Evolutionary conservation across 2,113 vertebrate species (phyloP).

Genomic region (Plecturocebus donacophilus): DNA sequence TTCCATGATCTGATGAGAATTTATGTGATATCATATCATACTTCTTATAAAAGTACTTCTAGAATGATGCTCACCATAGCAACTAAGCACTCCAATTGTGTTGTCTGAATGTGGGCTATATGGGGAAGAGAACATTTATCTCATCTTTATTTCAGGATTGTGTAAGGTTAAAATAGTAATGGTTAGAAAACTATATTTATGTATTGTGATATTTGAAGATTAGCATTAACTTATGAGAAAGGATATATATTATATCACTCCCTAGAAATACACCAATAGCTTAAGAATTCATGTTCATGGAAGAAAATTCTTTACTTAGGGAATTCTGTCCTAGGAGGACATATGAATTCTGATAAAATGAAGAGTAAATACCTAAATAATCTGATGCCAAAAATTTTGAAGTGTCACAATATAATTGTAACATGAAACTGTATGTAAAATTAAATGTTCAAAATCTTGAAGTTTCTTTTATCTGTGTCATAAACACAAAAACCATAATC

Average conservation of each 20-base stretch:
- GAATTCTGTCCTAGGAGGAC: background rate
- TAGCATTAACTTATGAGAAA: background rate
- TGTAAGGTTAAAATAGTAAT: background rate
- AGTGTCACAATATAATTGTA: background rate
- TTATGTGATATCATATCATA: background rate
- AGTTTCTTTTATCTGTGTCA: background rate
- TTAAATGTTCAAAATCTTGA: background rate
- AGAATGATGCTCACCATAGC: slow-evolving; percentile 41
- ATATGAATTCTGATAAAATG: background rate
- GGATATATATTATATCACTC: background rate
- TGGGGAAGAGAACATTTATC: background rate
- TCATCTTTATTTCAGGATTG: slow-evolving; percentile 2
- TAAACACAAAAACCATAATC: background rate
- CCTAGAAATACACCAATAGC: background rate
- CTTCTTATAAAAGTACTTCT: background rate
- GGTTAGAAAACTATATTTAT: background rate
- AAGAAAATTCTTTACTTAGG: background rate
- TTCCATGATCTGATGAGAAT: background rate
- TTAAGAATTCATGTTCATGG: background rate
- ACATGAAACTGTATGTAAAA: background rate
- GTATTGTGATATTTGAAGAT: background rate
- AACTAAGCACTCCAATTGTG: slow-evolving; percentile 3
- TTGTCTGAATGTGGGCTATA: background rate
- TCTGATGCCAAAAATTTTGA: background rate
- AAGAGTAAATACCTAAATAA: background rate